These are phyloP conservation scores for Oreocharis arfaki DNA, from an alignment of 2,113 vertebrate species.

Conservation along the genomic window DNA sequence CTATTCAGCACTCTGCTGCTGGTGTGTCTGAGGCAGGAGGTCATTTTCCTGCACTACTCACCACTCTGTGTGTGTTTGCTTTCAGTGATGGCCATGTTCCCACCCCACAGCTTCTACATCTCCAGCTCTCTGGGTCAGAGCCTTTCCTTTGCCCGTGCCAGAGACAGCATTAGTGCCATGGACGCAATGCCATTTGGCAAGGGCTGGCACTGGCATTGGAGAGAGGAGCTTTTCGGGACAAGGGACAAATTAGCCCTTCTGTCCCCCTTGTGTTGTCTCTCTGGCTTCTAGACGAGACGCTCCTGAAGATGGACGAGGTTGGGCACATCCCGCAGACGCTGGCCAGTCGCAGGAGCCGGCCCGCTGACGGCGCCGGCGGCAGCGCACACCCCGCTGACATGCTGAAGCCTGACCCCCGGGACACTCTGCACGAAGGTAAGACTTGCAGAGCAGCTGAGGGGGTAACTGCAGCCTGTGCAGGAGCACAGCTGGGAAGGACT, in stretches of 20 bases:
- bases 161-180: background rate
- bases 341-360: constrained; percentile 69
- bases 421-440: constrained; percentile 80
- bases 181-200: background rate
- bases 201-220: background rate
- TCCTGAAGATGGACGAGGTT: constrained; percentile 78
- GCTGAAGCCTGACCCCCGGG: constrained; percentile 83
- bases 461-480: background rate
- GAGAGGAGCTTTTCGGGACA: background rate
- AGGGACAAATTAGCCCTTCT: background rate
- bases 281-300: constrained; percentile 79
- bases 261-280: background rate
- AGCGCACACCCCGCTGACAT: constrained; percentile 76
- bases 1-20: background rate
- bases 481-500: background rate
- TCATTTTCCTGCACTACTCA: background rate
- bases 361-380: background rate
- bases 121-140: background rate
- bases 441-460: background rate
- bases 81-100: background rate
- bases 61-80: background rate
- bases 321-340: constrained; percentile 85
- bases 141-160: background rate
- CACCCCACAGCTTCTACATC: background rate
- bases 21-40: background rate